Percentiles rank a stretch among this genome's conserved stretches.
Conservation (phyloP, 2,888 invertebrate species). For the Dermolepida albohirtum region DNA sequence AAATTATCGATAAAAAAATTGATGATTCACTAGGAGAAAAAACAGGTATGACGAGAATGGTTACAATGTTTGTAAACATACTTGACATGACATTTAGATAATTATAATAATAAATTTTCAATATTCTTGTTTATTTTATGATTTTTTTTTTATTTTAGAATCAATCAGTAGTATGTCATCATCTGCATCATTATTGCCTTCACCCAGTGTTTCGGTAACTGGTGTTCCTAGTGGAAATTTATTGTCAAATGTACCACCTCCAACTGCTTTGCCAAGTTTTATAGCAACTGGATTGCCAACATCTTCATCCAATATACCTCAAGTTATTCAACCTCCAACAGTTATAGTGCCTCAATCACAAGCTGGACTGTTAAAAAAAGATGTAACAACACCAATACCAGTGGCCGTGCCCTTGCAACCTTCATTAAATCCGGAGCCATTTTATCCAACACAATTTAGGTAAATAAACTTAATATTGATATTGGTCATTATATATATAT, state of each 20-base stretch:
- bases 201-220: constrained; percentile 62
- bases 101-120: constrained; percentile 1
- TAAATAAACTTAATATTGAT: constrained; percentile 49
- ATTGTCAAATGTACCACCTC: constrained; percentile 77
- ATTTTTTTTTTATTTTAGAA: constrained; percentile 57
- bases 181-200: constrained; percentile 63
- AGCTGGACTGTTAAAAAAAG: not conserved
- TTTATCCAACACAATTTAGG: constrained; percentile 62
- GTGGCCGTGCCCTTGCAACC: constrained; percentile 22
- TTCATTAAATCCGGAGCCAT: constrained; percentile 52
- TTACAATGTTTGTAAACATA: constrained; percentile 41
- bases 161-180: constrained; percentile 64
- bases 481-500: not conserved
- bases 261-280: constrained; percentile 76
- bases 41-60: constrained; percentile 49
- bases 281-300: constrained; percentile 62
- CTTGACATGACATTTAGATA: constrained; percentile 21
- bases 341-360: constrained; percentile 30
- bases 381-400: not conserved
- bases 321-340: constrained; percentile 41
- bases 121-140: constrained; percentile 4
- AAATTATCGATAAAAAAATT: constrained; percentile 63
- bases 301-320: constrained; percentile 54
- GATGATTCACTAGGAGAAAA: constrained; percentile 54
- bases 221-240: constrained; percentile 68